Percentiles rank a stretch among this genome's conserved stretches.
These are phyloP conservation scores for Prionace glauca DNA, from an alignment of 2,797 vertebrate species.

Conservation along the genomic window DNA sequence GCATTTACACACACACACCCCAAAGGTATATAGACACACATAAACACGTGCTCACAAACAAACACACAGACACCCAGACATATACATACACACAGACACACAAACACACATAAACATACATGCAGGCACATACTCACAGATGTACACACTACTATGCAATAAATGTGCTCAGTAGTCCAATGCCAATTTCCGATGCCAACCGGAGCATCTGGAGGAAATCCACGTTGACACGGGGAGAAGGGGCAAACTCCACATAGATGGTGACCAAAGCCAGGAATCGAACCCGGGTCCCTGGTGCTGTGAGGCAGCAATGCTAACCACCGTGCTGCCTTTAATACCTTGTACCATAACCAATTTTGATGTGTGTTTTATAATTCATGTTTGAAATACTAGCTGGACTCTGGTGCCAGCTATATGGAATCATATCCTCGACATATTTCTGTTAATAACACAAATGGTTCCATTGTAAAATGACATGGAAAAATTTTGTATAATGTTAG, in stretches of 20 bases:
- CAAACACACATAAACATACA: background rate
- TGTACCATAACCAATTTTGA: too few relatives aligned
- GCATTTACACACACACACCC: background rate
- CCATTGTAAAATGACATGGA: slow-evolving; percentile 35
- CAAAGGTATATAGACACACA: background rate
- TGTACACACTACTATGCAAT: background rate
- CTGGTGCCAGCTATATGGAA: slow-evolving; percentile 6
- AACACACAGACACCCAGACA: background rate
- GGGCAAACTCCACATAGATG: too few relatives aligned
- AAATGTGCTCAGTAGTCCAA: background rate
- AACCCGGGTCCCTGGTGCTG: too few relatives aligned
- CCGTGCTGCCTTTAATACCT: too few relatives aligned
- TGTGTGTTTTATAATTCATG: background rate
- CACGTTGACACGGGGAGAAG: too few relatives aligned
- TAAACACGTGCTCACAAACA: background rate
- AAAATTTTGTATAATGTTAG: slow-evolving; percentile 28
- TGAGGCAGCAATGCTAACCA: too few relatives aligned
- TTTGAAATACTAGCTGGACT: slow-evolving; percentile 4
- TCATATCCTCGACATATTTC: slow-evolving; percentile 6
- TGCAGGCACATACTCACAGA: background rate
- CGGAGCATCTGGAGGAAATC: too few relatives aligned
- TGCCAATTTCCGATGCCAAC: slow-evolving; percentile 29
- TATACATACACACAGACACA: background rate
- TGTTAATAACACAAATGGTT: slow-evolving; percentile 33
- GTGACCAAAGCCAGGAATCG: too few relatives aligned